A percentile compares a stretch with the other conserved stretches of the same genome.
Conservation (phyloP, 2,888 invertebrate species). For the Plagodis dolabraria region DNA sequence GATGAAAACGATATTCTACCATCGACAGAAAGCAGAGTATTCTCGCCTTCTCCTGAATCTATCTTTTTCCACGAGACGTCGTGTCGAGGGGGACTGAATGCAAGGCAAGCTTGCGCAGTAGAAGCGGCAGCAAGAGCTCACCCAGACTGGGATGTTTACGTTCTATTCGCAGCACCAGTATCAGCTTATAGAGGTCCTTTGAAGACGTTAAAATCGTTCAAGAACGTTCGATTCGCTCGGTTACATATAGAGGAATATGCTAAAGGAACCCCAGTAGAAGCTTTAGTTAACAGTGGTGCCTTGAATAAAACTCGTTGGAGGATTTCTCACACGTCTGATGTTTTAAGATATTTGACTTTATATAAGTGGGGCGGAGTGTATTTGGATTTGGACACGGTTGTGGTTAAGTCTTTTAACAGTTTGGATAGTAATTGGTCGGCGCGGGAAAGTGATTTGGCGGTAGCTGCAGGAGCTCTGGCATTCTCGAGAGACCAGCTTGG, state of each 20-base stretch:
- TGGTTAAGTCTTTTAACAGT: constrained; percentile 84
- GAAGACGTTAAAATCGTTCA: constrained; percentile 50
- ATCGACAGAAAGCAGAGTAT: constrained; percentile 5
- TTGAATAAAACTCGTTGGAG: constrained; percentile 81
- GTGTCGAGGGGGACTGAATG: constrained; percentile 74
- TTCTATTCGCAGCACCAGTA: constrained; percentile 50
- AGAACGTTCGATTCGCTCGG: constrained; percentile 79
- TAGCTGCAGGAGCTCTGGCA: constrained; percentile 88
- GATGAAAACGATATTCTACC: constrained; percentile 11
- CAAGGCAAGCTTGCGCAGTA: constrained; percentile 43
- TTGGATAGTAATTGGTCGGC: constrained; percentile 87
- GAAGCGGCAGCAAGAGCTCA: constrained; percentile 42
- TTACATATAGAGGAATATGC: constrained; percentile 80
- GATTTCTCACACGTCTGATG: constrained; percentile 87
- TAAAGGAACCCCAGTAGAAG: constrained; percentile 82
- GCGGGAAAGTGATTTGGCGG: constrained; percentile 83
- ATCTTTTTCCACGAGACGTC: constrained; percentile 88
- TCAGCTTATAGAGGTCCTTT: constrained; percentile 8
- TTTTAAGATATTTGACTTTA: constrained; percentile 87
- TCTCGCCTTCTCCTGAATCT: constrained; percentile 45
- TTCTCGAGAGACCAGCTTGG: constrained; percentile 66
- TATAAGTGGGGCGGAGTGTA: constrained; percentile 92
- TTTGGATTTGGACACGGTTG: constrained; percentile 90
- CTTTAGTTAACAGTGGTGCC: constrained; percentile 75
- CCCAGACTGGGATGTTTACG: constrained; percentile 67